A percentile compares a stretch with the other conserved stretches of the same genome.
These are phyloP conservation scores for Kradibia gibbosae DNA, from an alignment of 1,140 invertebrate genomes.

Conservation along the genomic window DNA sequence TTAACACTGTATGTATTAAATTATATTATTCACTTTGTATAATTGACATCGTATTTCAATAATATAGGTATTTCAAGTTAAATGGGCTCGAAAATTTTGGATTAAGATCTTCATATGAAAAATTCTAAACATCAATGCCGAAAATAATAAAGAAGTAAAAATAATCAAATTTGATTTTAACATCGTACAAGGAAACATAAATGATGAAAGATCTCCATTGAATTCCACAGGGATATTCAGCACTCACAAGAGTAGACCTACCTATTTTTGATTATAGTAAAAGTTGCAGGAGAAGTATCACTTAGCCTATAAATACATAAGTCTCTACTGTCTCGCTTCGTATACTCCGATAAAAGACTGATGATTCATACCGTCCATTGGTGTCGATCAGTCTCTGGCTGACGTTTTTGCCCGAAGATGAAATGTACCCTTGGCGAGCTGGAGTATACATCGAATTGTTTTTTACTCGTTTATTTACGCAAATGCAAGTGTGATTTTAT, in stretches of 20 bases:
- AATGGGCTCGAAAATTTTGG: too few relatives aligned
- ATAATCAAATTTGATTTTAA: constrained; percentile 38
- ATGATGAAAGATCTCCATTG: constrained; percentile 37
- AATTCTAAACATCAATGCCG: too few relatives aligned
- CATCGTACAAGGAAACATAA: background rate
- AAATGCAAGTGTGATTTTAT: background rate
- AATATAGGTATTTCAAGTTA: too few relatives aligned
- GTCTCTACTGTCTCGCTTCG: constrained; percentile 17
- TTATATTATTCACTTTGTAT: too few relatives aligned
- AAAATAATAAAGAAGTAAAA: constrained; percentile 5
- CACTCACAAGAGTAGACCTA: constrained; percentile 8
- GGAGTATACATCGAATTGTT: constrained; percentile 21
- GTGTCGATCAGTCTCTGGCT: constrained; percentile 70
- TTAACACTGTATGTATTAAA: too few relatives aligned
- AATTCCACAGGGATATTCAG: constrained; percentile 24
- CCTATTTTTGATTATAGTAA: constrained; percentile 47
- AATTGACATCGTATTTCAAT: too few relatives aligned
- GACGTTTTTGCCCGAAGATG: constrained; percentile 68
- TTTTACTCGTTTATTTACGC: constrained; percentile 31
- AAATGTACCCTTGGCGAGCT: constrained; percentile 70
- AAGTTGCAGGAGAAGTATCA: constrained; percentile 51
- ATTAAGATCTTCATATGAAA: too few relatives aligned
- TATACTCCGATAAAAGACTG: constrained; percentile 68
- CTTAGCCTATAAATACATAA: constrained; percentile 10
- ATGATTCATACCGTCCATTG: constrained; percentile 63